A percentile compares a stretch with the other conserved stretches of the same genome.
phyloP scores from a whole-genome alignment of 1,140 invertebrate species.

The Chrysomallon squamiferum region DNA sequence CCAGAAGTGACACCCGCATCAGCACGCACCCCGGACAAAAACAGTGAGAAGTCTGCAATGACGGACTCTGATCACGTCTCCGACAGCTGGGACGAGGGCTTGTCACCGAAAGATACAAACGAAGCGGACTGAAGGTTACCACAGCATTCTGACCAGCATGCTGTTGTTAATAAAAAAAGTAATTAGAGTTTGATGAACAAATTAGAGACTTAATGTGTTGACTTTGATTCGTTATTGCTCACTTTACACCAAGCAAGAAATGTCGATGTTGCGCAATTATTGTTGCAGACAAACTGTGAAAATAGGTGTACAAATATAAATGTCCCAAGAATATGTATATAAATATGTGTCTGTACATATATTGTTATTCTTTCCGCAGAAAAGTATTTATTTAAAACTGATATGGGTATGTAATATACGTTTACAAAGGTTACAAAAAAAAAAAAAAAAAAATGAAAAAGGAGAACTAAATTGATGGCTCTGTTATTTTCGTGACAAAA shows the following conservation, averaged over 20 bases:
- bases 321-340: too few relatives aligned
- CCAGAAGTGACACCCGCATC: conserved; percentile 17
- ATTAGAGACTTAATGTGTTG: not conserved
- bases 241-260: not conserved
- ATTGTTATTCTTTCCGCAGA: too few relatives aligned
- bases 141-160: not conserved
- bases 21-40: conserved; percentile 28
- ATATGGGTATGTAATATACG: too few relatives aligned
- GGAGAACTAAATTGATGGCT: too few relatives aligned
- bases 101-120: conserved; percentile 19
- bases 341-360: too few relatives aligned
- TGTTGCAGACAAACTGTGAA: not conserved
- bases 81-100: conserved; percentile 40
- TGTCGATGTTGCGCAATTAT: too few relatives aligned
- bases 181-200: not conserved
- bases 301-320: not conserved
- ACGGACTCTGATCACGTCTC: conserved; percentile 40
- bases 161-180: not conserved
- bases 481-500: too few relatives aligned
- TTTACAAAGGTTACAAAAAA: too few relatives aligned
- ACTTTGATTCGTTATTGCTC: not conserved
- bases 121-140: conserved; percentile 18
- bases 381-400: too few relatives aligned
- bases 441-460: too few relatives aligned
- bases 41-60: conserved; percentile 29